Evolutionary conservation across 2,113 vertebrate genomes (phyloP), one percentile per base, ranked within the genome.

Genomic region (Ammodytes dubius): DNA sequence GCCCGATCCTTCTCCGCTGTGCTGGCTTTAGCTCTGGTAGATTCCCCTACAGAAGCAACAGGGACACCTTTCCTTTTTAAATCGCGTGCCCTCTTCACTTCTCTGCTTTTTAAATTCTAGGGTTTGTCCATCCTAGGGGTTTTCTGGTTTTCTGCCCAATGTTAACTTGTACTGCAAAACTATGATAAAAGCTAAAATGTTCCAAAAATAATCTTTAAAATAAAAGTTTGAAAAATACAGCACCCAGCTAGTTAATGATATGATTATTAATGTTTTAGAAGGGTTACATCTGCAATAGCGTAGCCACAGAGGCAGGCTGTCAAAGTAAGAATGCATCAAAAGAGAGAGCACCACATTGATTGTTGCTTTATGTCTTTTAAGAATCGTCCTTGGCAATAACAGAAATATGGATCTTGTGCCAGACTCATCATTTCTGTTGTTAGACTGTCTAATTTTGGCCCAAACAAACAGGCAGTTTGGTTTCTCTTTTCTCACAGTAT

Each of bases 1-100:
- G 67, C 77, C 47, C 1, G n/a, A 27, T 27, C 63, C 77, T 63
- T 74, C 56, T 87, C 78, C 69, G 6, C 3, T 13, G 59, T 43
- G 64, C 79, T 35, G 74, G 72, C 54, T 74, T 27, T 63, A 19
- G 69, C 54, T 76, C 63, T 77, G 13, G 19, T 79, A 86, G 89
- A 91, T 78, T 59, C 81, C 59, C 84, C 82, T 54, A 78, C 89
- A 86, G 85, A 88, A 79, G 4, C 88, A 87, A 87, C 83, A 35
- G 88, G 89, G 50, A 19, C 58, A 11, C 67, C 12, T 79, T 89
- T 27, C 27, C 27, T 27, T 27, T 27, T 61, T 87, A 86, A 90
- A 88, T 89, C 58, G 70, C 69, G 61, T 71, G 56, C 71, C 77
- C 83, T 84, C 73, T 82, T 84, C 67, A 71, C 75, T 81, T 85